Percentiles rank a stretch among this genome's conserved stretches.
phyloP scores from a whole-genome alignment of 1,140 invertebrate species.

The Drosophila pandora region DNA sequence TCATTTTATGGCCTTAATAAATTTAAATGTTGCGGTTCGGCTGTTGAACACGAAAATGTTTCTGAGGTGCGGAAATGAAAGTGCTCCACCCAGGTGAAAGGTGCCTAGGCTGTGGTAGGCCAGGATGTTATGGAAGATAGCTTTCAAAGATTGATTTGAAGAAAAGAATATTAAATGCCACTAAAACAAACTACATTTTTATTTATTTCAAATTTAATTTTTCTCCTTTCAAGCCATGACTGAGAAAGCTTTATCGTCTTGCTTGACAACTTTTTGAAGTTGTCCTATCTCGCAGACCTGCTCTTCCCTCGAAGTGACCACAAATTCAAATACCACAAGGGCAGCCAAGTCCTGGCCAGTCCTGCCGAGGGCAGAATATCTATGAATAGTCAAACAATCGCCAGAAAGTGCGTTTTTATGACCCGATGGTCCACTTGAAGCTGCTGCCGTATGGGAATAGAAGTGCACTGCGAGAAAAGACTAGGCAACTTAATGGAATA shows the following conservation, averaged over 20 bases:
- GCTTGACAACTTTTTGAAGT: too few relatives aligned
- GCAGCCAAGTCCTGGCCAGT: constrained; percentile 9
- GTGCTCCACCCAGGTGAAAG: constrained; percentile 20
- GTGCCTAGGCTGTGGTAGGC: neutral
- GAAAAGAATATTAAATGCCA: too few relatives aligned
- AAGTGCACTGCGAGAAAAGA: neutral
- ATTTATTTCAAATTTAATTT: too few relatives aligned
- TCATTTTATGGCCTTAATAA: constrained; percentile 75
- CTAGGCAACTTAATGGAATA: neutral
- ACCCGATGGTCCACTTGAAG: constrained; percentile 45
- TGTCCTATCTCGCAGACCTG: neutral
- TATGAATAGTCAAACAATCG: constrained; percentile 24
- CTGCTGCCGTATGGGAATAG: constrained; percentile 10
- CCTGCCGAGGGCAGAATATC: constrained; percentile 10
- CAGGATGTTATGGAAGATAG: neutral
- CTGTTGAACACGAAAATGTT: constrained; percentile 23
- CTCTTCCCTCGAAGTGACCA: neutral
- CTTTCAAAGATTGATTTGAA: constrained; percentile 7
- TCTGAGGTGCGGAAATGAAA: constrained; percentile 3
- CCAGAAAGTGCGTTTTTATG: constrained; percentile 52
- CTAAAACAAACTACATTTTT: too few relatives aligned
- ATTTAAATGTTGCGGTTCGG: constrained; percentile 66
- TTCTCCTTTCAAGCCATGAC: too few relatives aligned
- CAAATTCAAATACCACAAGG: constrained; percentile 19
- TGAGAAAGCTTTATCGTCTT: too few relatives aligned